A percentile compares a stretch with the other conserved stretches of the same genome.
These are phyloP conservation scores for Scaptomyza flava DNA, from an alignment of 2,888 invertebrate species.

Conservation along the genomic window DNA sequence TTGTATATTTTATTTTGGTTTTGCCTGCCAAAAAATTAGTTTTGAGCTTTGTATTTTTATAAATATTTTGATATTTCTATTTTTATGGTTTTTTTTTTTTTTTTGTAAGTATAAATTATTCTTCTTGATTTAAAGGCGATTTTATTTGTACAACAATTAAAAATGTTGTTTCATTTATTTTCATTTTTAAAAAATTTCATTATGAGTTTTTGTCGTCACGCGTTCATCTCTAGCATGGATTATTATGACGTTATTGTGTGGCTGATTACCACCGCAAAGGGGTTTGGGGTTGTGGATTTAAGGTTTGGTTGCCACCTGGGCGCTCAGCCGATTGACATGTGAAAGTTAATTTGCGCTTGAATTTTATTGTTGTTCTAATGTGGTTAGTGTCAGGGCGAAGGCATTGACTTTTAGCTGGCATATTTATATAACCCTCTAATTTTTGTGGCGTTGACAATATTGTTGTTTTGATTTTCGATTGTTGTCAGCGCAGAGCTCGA, in stretches of 20 bases:
- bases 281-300: background rate
- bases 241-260: slow-evolving; percentile 18
- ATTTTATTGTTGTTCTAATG: slow-evolving; percentile 22
- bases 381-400: slow-evolving; percentile 27
- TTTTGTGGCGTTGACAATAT: slow-evolving; percentile 7
- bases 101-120: too few species aligned
- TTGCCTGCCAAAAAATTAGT: too few species aligned
- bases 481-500: slow-evolving; percentile 29
- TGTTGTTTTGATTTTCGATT: slow-evolving; percentile 69
- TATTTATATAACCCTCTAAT: slow-evolving; percentile 51
- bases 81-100: too few species aligned
- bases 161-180: too few species aligned
- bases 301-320: slow-evolving; percentile 10
- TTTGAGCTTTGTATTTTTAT: too few species aligned
- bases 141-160: too few species aligned
- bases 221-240: slow-evolving; percentile 8
- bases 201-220: background rate
- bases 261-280: slow-evolving; percentile 1
- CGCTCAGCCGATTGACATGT: slow-evolving; percentile 18
- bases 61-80: too few species aligned
- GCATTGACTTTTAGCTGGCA: slow-evolving; percentile 64
- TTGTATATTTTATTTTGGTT: too few species aligned
- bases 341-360: slow-evolving; percentile 50
- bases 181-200: too few species aligned
- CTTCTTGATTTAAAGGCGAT: too few species aligned